Evolutionary conservation across 2,888 invertebrate genomes (phyloP), one percentile per base, ranked within the genome.

Genomic region (Chrysotoxum bicinctum): DNA sequence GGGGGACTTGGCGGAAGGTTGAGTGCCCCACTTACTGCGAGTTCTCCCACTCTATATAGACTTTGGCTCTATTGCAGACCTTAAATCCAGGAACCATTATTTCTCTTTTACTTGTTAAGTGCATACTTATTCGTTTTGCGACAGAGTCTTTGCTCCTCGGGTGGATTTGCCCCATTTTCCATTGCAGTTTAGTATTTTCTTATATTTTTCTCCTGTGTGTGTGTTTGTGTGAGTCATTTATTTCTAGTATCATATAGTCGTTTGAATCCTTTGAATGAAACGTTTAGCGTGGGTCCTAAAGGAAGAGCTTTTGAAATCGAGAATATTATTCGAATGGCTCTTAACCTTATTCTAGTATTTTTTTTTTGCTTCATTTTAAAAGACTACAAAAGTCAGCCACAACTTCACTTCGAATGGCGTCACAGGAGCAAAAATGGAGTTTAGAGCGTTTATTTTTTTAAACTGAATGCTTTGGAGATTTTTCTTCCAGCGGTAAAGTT

Each of bases 291-390:
- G 43, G 62, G 23, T 73, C 76, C 37, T 43, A 72, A 76, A 72
- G 60, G 60, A 62, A 64, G 48, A 35, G 52, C 58, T 76, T 80
- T 76, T 68, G 66, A 84, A 68, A 60, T 78, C 60, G 64, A 75
- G 79, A 84, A 84, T 75, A 66, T 80, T 70, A 84, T 84, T 84
- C 79, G 84, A 84, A 84, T 84, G 80, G 80, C 84, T 80, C 80
- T 80, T 84, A 84, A 84, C 84, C 84, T 60, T 70, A 45, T 75
- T 83, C 45, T 62, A 43, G 56, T 10, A 68, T 32, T 30, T 16
- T 45, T 26, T 32, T 32, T 30, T 19, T 26, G 30, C 48, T 69
- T 72, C 21, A 1, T 19, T 48, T 8, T 68, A 58, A 56, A 60
- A 74, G 62, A 26, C 30, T 50, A 64, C 48, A 78, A 73, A 74